Conservation (phyloP, 2,113 vertebrate species). For the Syngnathoides biaculeatus region DNA sequence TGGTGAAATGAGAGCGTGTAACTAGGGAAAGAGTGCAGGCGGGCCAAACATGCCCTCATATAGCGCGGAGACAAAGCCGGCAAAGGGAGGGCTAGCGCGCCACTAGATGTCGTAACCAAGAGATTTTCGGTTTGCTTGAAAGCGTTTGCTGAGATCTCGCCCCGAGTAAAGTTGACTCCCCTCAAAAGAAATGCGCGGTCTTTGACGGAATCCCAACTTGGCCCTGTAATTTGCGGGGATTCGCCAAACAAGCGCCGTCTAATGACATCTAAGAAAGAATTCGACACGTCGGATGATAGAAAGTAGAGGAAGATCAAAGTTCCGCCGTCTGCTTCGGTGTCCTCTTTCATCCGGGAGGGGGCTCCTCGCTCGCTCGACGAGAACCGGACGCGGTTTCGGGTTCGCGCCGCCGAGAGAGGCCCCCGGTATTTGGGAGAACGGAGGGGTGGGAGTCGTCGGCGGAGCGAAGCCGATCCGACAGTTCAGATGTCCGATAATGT, state of each 20-base stretch:
- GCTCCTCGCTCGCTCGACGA: background rate
- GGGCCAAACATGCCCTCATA: constrained; percentile 64
- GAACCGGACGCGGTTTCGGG: background rate
- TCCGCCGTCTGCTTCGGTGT: constrained; percentile 37
- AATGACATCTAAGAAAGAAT: constrained; percentile 45
- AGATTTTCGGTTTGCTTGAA: constrained; percentile 59
- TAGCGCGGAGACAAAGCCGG: constrained; percentile 42
- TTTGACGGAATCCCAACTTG: constrained; percentile 41
- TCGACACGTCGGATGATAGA: constrained; percentile 51
- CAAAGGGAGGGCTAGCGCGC: constrained; percentile 36
- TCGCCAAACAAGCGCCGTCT: constrained; percentile 33
- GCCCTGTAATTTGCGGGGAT: constrained; percentile 38
- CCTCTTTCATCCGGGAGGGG: constrained; percentile 48
- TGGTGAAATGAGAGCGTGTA: constrained; percentile 60
- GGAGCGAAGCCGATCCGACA: constrained; percentile 23
- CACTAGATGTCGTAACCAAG: constrained; percentile 57
- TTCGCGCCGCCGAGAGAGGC: background rate
- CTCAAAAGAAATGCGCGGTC: constrained; percentile 19
- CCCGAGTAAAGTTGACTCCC: constrained; percentile 17
- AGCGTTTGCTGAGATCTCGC: constrained; percentile 20
- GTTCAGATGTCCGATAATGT: constrained; percentile 67
- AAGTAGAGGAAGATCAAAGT: constrained; percentile 62
- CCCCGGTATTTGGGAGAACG: background rate
- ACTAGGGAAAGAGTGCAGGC: constrained; percentile 56
- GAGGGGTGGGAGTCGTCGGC: background rate